Conservation (phyloP, 2,797 vertebrate genomes). For the Schizopygopsis pylzovi region DNA sequence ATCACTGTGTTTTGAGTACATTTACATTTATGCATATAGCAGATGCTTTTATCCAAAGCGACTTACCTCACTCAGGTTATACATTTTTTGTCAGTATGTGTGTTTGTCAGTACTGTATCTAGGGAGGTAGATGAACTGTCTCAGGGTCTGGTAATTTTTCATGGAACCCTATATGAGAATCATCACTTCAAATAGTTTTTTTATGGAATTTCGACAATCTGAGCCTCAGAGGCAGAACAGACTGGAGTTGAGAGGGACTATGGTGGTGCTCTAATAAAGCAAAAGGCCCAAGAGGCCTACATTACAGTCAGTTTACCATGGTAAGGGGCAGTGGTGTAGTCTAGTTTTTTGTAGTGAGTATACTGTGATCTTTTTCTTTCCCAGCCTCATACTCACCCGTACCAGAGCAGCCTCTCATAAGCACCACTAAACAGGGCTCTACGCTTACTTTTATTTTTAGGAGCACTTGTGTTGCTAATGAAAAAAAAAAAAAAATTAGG, state of each 20-base stretch:
- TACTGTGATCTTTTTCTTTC: too few species aligned
- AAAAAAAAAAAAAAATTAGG: too few species aligned
- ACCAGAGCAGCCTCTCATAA: too few species aligned
- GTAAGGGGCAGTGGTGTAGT: background rate
- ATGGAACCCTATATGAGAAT: slow-evolving; percentile 4
- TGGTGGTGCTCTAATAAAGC: slow-evolving; percentile 83
- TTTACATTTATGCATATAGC: too few species aligned
- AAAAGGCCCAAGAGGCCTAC: slow-evolving; percentile 75
- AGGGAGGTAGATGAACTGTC: slow-evolving; percentile 5
- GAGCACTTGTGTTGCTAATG: too few species aligned
- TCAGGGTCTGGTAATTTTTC: background rate
- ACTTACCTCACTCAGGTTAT: too few species aligned
- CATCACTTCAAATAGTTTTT: slow-evolving; percentile 27
- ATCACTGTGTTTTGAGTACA: background rate
- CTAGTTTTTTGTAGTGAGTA: too few species aligned
- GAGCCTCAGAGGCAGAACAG: slow-evolving; percentile 68
- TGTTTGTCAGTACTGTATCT: background rate
- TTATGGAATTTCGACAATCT: slow-evolving; percentile 64
- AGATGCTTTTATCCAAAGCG: too few species aligned
- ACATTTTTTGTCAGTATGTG: too few species aligned
- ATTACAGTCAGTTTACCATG: slow-evolving; percentile 49
- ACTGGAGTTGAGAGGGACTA: slow-evolving; percentile 77
- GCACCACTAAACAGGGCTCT: too few species aligned
- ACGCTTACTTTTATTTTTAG: too few species aligned
- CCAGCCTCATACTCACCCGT: too few species aligned